Conservation (phyloP, 2,888 invertebrate genomes). For the Pollenia angustigena region DNA sequence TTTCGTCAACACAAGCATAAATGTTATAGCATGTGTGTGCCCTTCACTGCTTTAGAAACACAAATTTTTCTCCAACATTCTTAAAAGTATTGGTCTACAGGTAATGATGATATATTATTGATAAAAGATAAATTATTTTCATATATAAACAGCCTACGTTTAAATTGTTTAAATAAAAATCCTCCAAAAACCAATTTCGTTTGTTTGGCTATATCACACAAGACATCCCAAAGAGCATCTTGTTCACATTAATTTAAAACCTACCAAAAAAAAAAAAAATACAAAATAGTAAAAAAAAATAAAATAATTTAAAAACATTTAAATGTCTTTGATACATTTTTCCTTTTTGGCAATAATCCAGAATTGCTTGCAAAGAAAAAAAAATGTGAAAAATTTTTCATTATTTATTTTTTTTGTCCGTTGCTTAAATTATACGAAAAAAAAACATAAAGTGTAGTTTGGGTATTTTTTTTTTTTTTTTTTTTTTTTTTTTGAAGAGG, state of each 20-base stretch:
- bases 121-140: neutral
- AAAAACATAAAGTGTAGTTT: conserved; percentile 50
- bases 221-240: conserved; percentile 27
- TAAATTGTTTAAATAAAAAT: conserved; percentile 32
- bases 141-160: conserved; percentile 20
- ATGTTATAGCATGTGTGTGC: too few species aligned
- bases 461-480: neutral
- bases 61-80: neutral
- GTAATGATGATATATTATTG: neutral
- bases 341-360: conserved; percentile 52
- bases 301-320: conserved; percentile 38
- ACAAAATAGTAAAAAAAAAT: conserved; percentile 1
- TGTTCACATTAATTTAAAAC: conserved; percentile 11
- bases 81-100: neutral
- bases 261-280: neutral
- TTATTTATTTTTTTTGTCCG: conserved; percentile 20
- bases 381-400: conserved; percentile 31
- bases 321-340: conserved; percentile 48
- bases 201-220: neutral
- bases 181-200: neutral
- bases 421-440: conserved; percentile 19
- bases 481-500: conserved; percentile 1
- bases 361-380: conserved; percentile 13
- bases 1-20: too few species aligned
- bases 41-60: too few species aligned